phyloP scores from a whole-genome alignment of 2,797 vertebrate genomes.

The Cygnus olor region DNA sequence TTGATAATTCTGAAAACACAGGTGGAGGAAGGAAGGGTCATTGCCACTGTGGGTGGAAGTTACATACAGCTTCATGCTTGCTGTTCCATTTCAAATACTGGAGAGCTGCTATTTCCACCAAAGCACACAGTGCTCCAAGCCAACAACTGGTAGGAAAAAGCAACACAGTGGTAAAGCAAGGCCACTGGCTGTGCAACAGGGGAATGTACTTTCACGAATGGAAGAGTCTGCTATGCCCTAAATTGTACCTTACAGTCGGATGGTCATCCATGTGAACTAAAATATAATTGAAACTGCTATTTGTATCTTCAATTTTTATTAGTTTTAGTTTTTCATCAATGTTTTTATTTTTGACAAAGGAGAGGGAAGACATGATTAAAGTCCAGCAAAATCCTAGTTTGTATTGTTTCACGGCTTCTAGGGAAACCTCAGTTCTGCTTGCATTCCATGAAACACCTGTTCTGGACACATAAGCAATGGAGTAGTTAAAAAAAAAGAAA shows the following conservation, averaged over 20 bases:
- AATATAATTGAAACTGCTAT: background rate
- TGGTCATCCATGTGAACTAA: background rate
- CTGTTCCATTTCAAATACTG: constrained; percentile 8
- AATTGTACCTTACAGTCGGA: background rate
- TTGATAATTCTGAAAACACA: background rate
- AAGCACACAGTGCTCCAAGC: background rate
- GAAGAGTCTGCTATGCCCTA: background rate
- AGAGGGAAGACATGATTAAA: background rate
- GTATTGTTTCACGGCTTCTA: background rate
- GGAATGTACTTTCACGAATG: background rate
- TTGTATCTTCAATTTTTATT: background rate
- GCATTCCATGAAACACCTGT: background rate
- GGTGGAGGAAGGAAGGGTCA: constrained; percentile 25
- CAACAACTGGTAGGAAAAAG: constrained; percentile 16
- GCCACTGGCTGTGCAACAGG: background rate
- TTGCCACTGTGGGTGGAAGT: background rate
- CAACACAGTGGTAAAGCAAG: background rate
- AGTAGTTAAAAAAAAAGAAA: background rate
- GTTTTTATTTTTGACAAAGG: background rate
- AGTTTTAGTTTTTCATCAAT: background rate
- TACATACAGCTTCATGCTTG: background rate
- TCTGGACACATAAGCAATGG: background rate
- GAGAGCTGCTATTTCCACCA: background rate
- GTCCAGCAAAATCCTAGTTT: background rate
- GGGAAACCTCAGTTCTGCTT: background rate